Base-by-base conservation (phyloP, 2,888 invertebrate species). In the Eilema depressum region DNA sequence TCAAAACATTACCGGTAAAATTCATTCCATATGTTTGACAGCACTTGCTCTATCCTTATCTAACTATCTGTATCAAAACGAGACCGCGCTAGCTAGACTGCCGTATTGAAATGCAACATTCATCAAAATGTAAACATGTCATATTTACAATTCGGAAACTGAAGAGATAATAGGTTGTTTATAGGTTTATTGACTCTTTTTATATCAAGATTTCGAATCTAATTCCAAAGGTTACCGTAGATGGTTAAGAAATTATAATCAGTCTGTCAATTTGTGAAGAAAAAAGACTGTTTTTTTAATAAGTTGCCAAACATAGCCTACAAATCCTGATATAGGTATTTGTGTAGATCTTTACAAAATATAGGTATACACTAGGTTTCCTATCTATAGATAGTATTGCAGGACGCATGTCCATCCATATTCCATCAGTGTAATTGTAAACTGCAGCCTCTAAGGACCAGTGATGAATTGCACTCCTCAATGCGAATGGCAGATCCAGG, bases 401-500 rank as follows among this genome's bases (percentile, higher is more conserved):
- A 61, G 61, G 28, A 61, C 61, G 61, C 61, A 61, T 61, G 66
- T 57, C 66, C 57, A 37, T 66, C 28, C n/a, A 8, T n/a, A n/a
- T n/a, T n/a, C n/a, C 33, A n/a, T 37, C 33, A 61, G 47, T 64
- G 41, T 53, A 64, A 14, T 53, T n/a, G 28, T 28, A 28, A 66
- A 56, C 5, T 25, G 17, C 30, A 17, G 57, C 17, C 3, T 1
- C 20, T 11, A 20, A 20, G 2, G 63, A 56, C 2, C 33, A n/a
- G 30, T 53, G n/a, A 33, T 28, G 17, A 25, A 65, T 28, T 57
- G 56, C 30, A 68, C 41, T 76, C 8, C 10, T 77, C 56, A 77
- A 78, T n/a, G 80, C 83, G 68, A 71, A 23, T 88, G 95, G 86
- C 87, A 85, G 69, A 84, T 96, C 4, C 78, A 90, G 0, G 95